These are phyloP conservation scores for Aix galericulata DNA, from an alignment of 2,113 vertebrate genomes.

Conservation along the genomic window DNA sequence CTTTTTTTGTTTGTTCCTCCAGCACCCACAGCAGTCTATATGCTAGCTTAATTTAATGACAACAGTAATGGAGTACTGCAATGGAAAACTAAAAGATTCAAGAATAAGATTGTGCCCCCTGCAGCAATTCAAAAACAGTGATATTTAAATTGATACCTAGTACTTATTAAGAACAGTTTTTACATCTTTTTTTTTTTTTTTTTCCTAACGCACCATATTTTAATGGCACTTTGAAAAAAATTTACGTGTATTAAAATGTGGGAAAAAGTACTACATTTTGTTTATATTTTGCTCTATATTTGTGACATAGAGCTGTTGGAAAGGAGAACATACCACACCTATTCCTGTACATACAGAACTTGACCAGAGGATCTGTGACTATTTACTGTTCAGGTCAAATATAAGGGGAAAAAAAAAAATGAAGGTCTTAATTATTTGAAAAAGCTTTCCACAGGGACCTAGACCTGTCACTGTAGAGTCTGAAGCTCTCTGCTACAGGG, in stretches of 20 bases:
- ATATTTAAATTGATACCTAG: background rate
- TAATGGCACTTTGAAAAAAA: background rate
- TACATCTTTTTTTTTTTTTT: background rate
- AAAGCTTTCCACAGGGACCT: background rate
- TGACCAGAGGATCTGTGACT: background rate
- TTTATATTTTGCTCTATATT: background rate
- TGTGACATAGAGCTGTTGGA: background rate
- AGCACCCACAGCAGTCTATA: background rate
- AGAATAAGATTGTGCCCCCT: background rate
- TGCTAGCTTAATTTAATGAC: background rate
- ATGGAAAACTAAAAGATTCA: background rate
- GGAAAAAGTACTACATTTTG: background rate
- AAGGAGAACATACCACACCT: background rate
- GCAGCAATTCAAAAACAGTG: background rate
- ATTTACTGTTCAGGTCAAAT: background rate
- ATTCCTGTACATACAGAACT: background rate
- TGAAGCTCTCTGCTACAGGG: background rate
- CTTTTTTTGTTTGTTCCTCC: background rate
- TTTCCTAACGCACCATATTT: background rate
- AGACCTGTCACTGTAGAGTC: background rate
- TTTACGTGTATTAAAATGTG: background rate
- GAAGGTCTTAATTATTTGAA: background rate
- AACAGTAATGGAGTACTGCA: background rate
- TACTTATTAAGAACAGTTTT: background rate
- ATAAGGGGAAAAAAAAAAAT: fast-evolving